phyloP scores from a whole-genome alignment of 1,140 invertebrate species.

The Bombus superbus region DNA sequence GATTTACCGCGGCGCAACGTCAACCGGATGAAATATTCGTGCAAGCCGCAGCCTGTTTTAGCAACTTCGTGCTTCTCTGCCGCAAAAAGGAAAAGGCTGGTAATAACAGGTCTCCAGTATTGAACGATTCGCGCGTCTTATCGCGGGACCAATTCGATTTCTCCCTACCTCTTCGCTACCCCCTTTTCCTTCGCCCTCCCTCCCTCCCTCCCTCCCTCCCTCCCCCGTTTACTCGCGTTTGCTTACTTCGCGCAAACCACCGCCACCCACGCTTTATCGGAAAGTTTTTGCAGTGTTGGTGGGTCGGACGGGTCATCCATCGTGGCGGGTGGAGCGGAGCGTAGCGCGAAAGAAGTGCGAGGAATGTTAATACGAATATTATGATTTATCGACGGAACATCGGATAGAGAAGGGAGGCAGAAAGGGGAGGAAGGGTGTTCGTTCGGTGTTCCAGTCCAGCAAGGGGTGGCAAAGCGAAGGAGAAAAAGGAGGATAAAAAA shows the following conservation, averaged over 20 bases:
- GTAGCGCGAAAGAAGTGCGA: slow-evolving; percentile 76
- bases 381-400: slow-evolving; percentile 81
- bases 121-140: slow-evolving; percentile 55
- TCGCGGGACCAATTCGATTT: slow-evolving; percentile 39
- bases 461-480: slow-evolving; percentile 71
- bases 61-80: slow-evolving; percentile 35
- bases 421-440: neutral
- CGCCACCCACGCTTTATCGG: slow-evolving; percentile 46
- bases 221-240: slow-evolving; percentile 15
- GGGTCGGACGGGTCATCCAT: slow-evolving; percentile 72
- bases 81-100: slow-evolving; percentile 30
- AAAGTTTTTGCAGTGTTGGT: slow-evolving; percentile 55
- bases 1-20: slow-evolving; percentile 51
- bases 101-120: slow-evolving; percentile 54
- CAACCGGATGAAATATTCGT: slow-evolving; percentile 46
- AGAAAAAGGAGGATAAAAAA: slow-evolving; percentile 66
- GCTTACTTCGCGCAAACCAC: slow-evolving; percentile 49
- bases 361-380: slow-evolving; percentile 83
- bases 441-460: slow-evolving; percentile 49
- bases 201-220: neutral
- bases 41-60: slow-evolving; percentile 43
- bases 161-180: neutral
- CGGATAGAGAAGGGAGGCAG: slow-evolving; percentile 37
- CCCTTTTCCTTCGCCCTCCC: neutral
- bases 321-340: slow-evolving; percentile 59